Evolutionary conservation across 2,113 vertebrate genomes (phyloP).

Genomic region (Riparia riparia): DNA sequence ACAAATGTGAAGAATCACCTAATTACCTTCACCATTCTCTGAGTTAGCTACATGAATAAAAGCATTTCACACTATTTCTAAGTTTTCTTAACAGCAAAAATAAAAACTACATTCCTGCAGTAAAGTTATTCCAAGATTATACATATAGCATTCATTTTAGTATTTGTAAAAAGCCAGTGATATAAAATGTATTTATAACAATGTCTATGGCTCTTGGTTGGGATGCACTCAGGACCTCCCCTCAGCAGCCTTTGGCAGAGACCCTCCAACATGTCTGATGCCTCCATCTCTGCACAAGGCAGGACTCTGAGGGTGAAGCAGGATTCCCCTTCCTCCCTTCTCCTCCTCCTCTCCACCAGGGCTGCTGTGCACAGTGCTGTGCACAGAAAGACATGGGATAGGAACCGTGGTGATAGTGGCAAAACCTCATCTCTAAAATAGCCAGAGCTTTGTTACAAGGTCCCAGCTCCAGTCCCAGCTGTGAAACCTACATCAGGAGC

Average conservation of each 20-base stretch:
- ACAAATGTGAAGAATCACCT: too few species aligned
- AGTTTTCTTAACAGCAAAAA: too few species aligned
- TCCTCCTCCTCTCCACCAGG: not conserved
- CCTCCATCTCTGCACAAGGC: not conserved
- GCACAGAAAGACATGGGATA: not conserved
- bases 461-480: not conserved
- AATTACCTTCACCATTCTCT: too few species aligned
- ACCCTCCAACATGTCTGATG: accelerated
- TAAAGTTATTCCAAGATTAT: too few species aligned
- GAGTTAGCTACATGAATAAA: too few species aligned
- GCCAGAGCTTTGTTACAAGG: not conserved
- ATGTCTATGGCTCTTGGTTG: not conserved
- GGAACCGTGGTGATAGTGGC: accelerated
- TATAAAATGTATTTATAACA: too few species aligned
- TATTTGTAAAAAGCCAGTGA: too few species aligned
- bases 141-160: too few species aligned
- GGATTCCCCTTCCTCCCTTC: not conserved
- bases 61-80: too few species aligned
- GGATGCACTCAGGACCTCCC: not conserved
- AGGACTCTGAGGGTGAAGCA: not conserved
- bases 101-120: too few species aligned
- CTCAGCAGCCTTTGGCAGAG: accelerated
- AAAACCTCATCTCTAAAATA: not conserved
- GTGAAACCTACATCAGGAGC: not conserved
- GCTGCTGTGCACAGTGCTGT: not conserved